These are phyloP conservation scores for Myopa testacea DNA, from an alignment of 2,888 invertebrate species.

Conservation along the genomic window DNA sequence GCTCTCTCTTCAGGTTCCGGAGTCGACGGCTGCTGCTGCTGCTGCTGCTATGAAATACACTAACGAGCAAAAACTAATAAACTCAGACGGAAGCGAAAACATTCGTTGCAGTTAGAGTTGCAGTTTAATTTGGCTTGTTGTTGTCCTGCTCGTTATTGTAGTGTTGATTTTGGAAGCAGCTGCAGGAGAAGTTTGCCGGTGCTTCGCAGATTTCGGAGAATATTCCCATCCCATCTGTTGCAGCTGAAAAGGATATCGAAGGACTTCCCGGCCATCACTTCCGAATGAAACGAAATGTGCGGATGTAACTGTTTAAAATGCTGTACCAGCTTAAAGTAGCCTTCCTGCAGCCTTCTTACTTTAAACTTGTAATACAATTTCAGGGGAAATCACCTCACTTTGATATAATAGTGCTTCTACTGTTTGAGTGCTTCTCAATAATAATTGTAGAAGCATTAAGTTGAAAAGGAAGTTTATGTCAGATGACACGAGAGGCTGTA, in stretches of 20 bases:
- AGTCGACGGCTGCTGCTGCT: not conserved
- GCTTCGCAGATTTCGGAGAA: not conserved
- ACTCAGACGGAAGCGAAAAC: slow-evolving; percentile 58
- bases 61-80: slow-evolving; percentile 68
- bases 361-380: no score
- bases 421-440: no score
- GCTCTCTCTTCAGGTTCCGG: not conserved
- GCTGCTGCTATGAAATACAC: slow-evolving; percentile 44
- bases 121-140: slow-evolving; percentile 46
- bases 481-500: no score
- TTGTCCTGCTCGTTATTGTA: slow-evolving; percentile 35
- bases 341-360: no score
- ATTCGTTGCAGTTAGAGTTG: slow-evolving; percentile 42
- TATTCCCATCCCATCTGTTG: slow-evolving; percentile 50
- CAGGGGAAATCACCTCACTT: no score
- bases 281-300: no score
- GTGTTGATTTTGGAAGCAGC: not conserved
- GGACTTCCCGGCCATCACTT: slow-evolving; percentile 47
- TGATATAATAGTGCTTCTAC: no score
- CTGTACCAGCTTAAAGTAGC: no score
- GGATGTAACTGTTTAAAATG: no score
- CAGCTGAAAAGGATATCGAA: slow-evolving; percentile 57
- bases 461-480: no score
- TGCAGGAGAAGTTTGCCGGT: not conserved
- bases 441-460: no score